phyloP scores from a whole-genome alignment of 92 coral and sea anemone genomes.

The Zoanthus solanderi region DNA sequence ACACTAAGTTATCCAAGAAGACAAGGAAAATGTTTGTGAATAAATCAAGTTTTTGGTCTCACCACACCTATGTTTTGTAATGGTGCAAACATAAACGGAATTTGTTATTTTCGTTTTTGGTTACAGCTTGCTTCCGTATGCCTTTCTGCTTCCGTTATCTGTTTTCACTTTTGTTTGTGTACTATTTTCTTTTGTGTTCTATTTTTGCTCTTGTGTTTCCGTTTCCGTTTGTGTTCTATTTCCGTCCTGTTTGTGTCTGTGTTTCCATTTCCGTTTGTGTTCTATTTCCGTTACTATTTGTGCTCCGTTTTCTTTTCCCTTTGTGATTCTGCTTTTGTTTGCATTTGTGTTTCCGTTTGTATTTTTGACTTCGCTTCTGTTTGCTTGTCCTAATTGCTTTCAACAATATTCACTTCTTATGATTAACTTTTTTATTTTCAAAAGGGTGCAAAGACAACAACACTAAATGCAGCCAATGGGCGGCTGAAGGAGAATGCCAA shows the following conservation, averaged over 20 bases:
- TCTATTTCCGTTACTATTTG: neutral
- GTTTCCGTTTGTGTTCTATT: neutral
- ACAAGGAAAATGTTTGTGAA: no score
- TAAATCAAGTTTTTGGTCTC: no score
- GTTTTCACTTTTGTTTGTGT: neutral
- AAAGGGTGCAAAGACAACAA: slow-evolving; percentile 25
- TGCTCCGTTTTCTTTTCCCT: neutral
- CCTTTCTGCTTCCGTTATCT: neutral
- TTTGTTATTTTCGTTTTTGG: no score
- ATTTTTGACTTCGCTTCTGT: neutral
- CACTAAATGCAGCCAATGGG: slow-evolving; percentile 17
- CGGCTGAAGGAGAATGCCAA: slow-evolving; percentile 27
- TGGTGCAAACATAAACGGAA: no score
- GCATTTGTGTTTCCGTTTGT: neutral
- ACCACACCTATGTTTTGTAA: no score
- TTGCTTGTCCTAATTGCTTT: no score
- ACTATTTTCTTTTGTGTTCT: neutral
- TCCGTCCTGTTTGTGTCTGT: neutral
- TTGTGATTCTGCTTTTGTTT: neutral
- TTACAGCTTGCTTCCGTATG: no score
- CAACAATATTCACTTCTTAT: no score
- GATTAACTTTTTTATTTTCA: neutral
- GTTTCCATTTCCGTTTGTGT: neutral
- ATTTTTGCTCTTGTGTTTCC: no score
- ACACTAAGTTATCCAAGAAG: no score